Conservation (phyloP, 2,113 vertebrate species). For the Pygoscelis adeliae region DNA sequence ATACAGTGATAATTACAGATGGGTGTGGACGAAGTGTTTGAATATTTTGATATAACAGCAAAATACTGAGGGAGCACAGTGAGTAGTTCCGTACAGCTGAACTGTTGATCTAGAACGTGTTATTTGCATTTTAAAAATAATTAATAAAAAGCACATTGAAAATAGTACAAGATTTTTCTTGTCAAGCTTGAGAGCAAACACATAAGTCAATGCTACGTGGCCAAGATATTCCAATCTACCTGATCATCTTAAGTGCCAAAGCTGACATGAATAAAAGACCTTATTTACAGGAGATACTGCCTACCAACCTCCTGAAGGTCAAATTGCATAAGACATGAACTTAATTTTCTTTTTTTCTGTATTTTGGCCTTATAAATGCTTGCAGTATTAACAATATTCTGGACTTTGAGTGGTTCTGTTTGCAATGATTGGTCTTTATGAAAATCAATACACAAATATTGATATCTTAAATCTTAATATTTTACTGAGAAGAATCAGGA, state of each 20-base stretch:
- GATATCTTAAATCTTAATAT: neutral
- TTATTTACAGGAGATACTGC: neutral
- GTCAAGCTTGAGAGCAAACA: neutral
- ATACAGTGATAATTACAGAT: neutral
- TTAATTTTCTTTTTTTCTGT: neutral
- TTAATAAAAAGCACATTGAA: neutral
- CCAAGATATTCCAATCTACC: neutral
- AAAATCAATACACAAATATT: neutral
- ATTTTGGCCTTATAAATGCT: neutral
- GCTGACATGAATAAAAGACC: neutral
- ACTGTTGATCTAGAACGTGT: neutral
- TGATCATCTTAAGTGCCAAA: fast-evolving
- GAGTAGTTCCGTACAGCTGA: neutral
- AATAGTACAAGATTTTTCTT: neutral
- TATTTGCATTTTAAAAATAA: neutral
- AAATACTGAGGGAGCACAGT: neutral
- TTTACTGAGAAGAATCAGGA: neutral
- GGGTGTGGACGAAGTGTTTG: neutral
- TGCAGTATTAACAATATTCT: neutral
- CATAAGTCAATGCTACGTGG: neutral
- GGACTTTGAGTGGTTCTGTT: neutral
- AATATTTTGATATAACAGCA: neutral
- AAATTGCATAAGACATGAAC: neutral
- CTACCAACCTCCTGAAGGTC: neutral
- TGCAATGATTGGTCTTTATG: neutral